phyloP scores from a whole-genome alignment of 2,113 vertebrate genomes.

The Anser cygnoides region DNA sequence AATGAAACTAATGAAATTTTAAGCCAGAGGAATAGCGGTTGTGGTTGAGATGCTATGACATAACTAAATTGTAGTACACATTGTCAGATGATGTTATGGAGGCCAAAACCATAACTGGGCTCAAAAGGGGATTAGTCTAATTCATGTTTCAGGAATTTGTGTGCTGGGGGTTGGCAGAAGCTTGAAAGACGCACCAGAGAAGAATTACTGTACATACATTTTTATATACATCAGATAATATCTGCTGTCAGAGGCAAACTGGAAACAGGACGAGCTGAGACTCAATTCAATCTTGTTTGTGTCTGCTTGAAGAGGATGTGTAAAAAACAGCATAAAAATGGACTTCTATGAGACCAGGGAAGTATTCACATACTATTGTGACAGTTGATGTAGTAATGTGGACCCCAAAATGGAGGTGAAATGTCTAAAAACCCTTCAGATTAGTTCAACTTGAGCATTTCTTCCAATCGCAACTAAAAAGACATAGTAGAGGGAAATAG shows the following conservation, averaged over 20 bases:
- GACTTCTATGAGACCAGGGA: neutral
- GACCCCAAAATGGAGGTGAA: neutral
- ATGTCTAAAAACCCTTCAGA: neutral
- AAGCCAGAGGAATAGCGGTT: neutral
- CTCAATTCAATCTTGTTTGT: neutral
- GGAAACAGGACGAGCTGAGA: neutral
- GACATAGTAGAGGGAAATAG: neutral
- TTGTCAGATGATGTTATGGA: neutral
- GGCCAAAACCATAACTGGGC: neutral
- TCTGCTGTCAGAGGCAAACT: neutral
- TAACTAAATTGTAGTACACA: neutral
- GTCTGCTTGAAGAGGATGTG: neutral
- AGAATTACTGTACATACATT: neutral
- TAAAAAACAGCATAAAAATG: neutral
- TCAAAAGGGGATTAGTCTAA: neutral
- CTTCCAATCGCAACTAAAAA: neutral
- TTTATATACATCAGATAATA: neutral
- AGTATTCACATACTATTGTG: neutral
- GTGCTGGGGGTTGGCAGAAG: neutral
- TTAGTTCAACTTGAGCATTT: neutral
- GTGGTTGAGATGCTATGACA: neutral
- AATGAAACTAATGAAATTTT: neutral
- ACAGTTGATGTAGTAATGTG: neutral
- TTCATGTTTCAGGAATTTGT: neutral
- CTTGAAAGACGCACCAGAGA: neutral